Base-by-base conservation (phyloP, 2,888 invertebrate species). In the Hypolimnas misippus region DNA sequence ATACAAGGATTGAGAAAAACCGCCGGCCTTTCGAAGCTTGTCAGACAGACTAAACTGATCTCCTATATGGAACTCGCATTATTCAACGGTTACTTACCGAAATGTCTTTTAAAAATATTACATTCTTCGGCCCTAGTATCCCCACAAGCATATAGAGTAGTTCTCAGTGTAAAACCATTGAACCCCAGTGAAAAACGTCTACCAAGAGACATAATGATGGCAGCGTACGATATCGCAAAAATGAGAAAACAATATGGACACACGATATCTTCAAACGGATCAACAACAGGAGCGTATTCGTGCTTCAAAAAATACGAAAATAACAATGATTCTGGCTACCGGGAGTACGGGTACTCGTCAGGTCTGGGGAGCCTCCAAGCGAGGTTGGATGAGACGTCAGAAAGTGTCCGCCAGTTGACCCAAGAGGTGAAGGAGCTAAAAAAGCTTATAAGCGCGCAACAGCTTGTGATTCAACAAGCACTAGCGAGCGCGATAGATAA, bases 1-100 rank as follows among this genome's bases (percentile, higher is more conserved):
- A 97, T 97, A 62, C 97, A 97, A 79, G 97, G 97, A 0, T 86
- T 97, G 12, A 95, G 96, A 71, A 97, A 97, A 90, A 97, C 97
- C 0, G 97, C 97, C 0, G 97, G 96, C 0, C 88, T 97, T 0
- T 96, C 96, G 0, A 97, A 97, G 76, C 89, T 97, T 6, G 97
- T 97, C 8, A 93, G 97, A 12, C 97, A 97, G 84, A 97, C 97
- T 0, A 96, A 97, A 85, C 83, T 97, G n/a, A 97, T 97, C 67
- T 96, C 96, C 1, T 97, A 97, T 77, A 96, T 97, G 87, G 97
- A 97, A 77, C 87, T 96, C 33, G 96, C 97, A 0, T 81, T 97
- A 35, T 96, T 97, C 69, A 95, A 96, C 74, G 96, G 96, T 0
- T 95, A 96, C 79, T 81, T 96, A 50, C 97, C 97, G 0, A 94